Base-by-base conservation (phyloP, 2,888 invertebrate species). In the Drosophila quinaria region DNA sequence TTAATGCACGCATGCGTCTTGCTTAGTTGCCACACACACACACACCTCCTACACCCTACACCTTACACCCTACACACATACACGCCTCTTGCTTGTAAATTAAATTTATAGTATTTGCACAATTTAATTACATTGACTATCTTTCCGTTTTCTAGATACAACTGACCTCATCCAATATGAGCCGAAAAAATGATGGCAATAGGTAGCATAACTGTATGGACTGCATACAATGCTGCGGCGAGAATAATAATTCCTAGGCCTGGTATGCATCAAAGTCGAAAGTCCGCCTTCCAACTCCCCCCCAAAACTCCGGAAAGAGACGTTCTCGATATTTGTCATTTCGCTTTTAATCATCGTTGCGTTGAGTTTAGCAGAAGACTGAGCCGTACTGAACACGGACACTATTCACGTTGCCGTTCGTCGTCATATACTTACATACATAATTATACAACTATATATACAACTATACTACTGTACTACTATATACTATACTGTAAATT, bases 181-280 rank as follows among this genome's bases (percentile, higher is more conserved):
- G 84, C 84, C 87, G 90, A 63, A 92, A 92, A 78, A 91, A 78
- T 74, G 94, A 94, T 70, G 94, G 93, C 80, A 92, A 87, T 60
- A 95, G 95, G 95, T 95, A 95, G 95, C 95, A 95, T 90, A 94
- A 95, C 92, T 95, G 95, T 92, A 95, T 95, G 91, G 95, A 95
- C 92, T 95, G 95, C 93, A 95, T 95, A 84, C 95, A 95, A 90
- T 95, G 95, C 93, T 95, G 95, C 91, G 93, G 93, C 88, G 93
- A 94, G 79, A 94, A 93, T 85, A 94, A 94, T 79, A 93, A 93
- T 85, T 86, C 92, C 81, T 92, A 91, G 84, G 72, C 33, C 56
- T 44, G 8, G 77, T 78, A 47, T 78, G 74, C 70, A 31, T 41
- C 29, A 56, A 5, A 78, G 70, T 77, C 78, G 58, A 60, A 55